phyloP scores from a whole-genome alignment of 2,888 invertebrate genomes.

The Microctonus hyperodae region DNA sequence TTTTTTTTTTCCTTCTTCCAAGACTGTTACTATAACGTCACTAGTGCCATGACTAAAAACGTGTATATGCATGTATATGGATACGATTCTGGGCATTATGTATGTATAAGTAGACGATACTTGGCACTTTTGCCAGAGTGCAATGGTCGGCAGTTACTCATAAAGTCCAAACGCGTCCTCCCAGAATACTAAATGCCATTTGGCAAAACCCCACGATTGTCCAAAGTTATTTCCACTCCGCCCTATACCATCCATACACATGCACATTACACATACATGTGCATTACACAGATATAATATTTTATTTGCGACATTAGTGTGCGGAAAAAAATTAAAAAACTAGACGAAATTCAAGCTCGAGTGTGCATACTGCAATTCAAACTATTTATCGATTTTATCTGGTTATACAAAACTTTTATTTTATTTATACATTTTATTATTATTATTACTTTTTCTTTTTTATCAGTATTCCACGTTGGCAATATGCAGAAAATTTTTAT shows the following conservation, averaged over 20 bases:
- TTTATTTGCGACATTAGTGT: constrained; percentile 33
- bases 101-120: constrained; percentile 22
- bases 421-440: background rate
- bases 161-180: constrained; percentile 44
- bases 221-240: constrained; percentile 15
- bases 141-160: constrained; percentile 51
- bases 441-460: background rate
- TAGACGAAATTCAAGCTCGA: background rate
- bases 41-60: background rate
- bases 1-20: background rate
- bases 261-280: too few species aligned
- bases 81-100: background rate
- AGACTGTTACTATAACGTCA: constrained; percentile 16
- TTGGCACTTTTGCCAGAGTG: constrained; percentile 56
- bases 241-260: background rate
- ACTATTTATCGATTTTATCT: background rate
- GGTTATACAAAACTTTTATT: too few species aligned
- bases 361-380: background rate
- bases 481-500: background rate
- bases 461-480: background rate
- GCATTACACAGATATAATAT: constrained; percentile 34
- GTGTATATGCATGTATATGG: background rate
- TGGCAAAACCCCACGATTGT: constrained; percentile 48
- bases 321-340: too few species aligned
- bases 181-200: constrained; percentile 58